These are phyloP conservation scores for Dysidea cf. avara DNA, from an alignment of 37 sponge, comb jelly and placozoan species.

Conservation along the genomic window DNA sequence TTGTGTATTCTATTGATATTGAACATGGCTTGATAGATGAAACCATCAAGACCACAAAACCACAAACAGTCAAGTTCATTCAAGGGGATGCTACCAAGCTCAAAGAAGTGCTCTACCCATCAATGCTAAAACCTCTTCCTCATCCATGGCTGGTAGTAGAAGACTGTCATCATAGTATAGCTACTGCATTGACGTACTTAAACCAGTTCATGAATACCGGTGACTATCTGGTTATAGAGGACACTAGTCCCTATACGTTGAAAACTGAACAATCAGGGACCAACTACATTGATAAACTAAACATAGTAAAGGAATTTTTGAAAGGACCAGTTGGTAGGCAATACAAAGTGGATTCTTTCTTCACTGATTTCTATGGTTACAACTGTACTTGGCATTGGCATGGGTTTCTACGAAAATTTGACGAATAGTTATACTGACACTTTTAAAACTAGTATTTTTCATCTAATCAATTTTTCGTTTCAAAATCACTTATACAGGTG, in stretches of 20 bases:
- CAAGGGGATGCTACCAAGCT: slow-evolving; percentile 39
- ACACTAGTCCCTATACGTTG: slow-evolving; percentile 41
- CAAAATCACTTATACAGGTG: too few species aligned
- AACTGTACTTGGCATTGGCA: slow-evolving; percentile 71
- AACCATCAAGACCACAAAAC: slow-evolving; percentile 12
- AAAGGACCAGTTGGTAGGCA: slow-evolving; percentile 6
- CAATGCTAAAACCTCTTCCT: slow-evolving; percentile 24
- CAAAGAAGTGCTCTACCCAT: slow-evolving; percentile 38
- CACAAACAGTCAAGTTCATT: slow-evolving; percentile 49
- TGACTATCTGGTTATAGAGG: slow-evolving; percentile 62
- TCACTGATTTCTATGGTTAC: slow-evolving; percentile 57
- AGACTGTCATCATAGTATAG: slow-evolving; percentile 46
- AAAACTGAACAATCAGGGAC: too few species aligned
- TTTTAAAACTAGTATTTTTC: too few species aligned
- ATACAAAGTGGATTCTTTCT: slow-evolving; percentile 45
- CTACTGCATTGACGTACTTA: slow-evolving; percentile 41
- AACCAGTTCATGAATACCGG: slow-evolving; percentile 33
- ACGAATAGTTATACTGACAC: too few species aligned
- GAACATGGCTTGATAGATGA: slow-evolving; percentile 27
- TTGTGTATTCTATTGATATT: slow-evolving; percentile 46
- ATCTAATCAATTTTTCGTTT: too few species aligned
- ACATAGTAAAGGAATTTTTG: slow-evolving; percentile 38
- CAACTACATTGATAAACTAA: background rate
- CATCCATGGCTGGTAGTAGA: slow-evolving; percentile 60
- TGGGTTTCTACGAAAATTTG: slow-evolving; percentile 40